These are phyloP conservation scores for Macrophya annulata DNA, from an alignment of 2,888 invertebrate species.

Conservation along the genomic window DNA sequence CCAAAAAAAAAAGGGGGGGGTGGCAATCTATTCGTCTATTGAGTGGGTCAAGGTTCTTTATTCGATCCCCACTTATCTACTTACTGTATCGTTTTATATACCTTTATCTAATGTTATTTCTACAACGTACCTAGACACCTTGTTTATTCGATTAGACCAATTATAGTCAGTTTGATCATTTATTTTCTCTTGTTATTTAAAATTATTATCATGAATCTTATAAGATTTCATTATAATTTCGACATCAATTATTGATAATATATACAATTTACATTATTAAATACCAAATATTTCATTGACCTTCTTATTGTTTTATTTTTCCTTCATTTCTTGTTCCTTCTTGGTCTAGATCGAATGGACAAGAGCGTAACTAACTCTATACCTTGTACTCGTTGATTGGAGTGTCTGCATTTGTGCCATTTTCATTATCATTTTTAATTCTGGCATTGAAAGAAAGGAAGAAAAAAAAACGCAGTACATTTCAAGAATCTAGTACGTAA, in stretches of 20 bases:
- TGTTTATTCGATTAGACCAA: constrained; percentile 1
- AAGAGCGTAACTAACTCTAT: neutral
- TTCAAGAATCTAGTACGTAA: constrained; percentile 39
- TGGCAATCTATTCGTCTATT: neutral
- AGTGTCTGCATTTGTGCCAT: constrained; percentile 30
- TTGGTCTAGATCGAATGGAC: constrained; percentile 26
- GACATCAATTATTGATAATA: neutral
- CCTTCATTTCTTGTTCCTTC: neutral
- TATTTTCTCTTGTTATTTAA: neutral
- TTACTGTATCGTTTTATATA: neutral
- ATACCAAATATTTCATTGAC: neutral
- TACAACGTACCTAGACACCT: constrained; percentile 43
- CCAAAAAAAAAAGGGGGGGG: neutral
- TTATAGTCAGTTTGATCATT: neutral
- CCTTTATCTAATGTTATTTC: constrained; percentile 27
- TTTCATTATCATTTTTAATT: neutral
- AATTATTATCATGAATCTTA: neutral
- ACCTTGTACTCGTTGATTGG: neutral
- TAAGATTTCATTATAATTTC: neutral
- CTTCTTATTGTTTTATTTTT: neutral
- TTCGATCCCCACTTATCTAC: neutral
- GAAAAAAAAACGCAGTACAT: constrained; percentile 1
- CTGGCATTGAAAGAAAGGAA: neutral
- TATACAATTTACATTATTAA: constrained; percentile 1
- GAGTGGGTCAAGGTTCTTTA: neutral